phyloP scores from a whole-genome alignment of 2,888 invertebrate genomes.

The Eupithecia tripunctaria region DNA sequence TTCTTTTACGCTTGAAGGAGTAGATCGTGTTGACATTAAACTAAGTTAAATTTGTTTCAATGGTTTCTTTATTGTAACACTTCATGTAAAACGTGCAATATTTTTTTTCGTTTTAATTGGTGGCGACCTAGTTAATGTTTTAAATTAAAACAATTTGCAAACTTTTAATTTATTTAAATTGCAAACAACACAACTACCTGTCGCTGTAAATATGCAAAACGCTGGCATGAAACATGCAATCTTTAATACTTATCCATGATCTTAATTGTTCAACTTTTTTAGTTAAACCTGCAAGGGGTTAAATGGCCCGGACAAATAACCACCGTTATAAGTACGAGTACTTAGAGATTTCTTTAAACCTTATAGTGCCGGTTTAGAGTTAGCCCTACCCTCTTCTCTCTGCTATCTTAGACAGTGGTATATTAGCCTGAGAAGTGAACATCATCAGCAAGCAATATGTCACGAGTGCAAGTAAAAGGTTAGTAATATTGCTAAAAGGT shows the following conservation, averaged over 20 bases:
- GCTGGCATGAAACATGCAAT: neutral
- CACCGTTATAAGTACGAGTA: neutral
- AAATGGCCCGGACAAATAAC: neutral
- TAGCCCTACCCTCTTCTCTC: neutral
- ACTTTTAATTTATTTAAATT: neutral
- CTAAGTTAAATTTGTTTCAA: neutral
- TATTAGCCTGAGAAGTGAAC: conserved; percentile 5
- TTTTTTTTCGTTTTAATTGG: neutral
- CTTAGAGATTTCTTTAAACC: neutral
- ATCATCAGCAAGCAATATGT: conserved; percentile 16
- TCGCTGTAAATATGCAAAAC: neutral
- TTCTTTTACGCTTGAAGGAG: neutral
- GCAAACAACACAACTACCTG: neutral
- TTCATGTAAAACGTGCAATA: neutral
- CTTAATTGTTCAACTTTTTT: neutral
- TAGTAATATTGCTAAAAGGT: conserved; percentile 35
- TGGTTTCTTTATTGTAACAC: neutral
- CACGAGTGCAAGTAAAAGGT: conserved; percentile 24
- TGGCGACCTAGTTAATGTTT: neutral
- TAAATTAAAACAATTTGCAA: neutral
- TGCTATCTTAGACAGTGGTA: neutral
- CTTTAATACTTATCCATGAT: neutral
- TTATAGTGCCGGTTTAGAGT: neutral
- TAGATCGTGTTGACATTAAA: neutral
- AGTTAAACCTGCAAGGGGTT: neutral